Conservation (phyloP, 2,113 vertebrate genomes). For the Mustela lutreola region DNA sequence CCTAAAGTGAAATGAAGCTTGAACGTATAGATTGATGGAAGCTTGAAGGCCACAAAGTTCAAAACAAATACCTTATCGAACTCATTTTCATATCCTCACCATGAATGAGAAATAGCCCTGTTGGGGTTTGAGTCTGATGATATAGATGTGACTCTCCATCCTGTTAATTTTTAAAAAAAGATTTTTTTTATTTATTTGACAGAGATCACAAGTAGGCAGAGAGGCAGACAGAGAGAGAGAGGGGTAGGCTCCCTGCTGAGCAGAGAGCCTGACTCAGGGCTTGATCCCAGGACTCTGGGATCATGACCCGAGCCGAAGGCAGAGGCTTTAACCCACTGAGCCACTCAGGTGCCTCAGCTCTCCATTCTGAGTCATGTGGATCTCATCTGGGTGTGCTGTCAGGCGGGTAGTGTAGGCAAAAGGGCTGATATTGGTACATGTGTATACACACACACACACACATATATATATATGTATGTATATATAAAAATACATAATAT, state of each 20-base stretch:
- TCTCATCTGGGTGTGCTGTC: neutral
- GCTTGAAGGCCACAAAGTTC: slow-evolving; percentile 13
- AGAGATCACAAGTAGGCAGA: too few species aligned
- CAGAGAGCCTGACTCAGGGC: too few species aligned
- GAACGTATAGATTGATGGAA: slow-evolving; percentile 29
- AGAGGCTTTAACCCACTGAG: too few species aligned
- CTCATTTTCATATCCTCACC: neutral
- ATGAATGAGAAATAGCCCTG: neutral
- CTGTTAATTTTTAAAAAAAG: too few species aligned
- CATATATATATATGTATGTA: accelerated
- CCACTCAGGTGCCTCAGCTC: neutral
- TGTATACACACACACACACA: too few species aligned
- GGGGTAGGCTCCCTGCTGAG: too few species aligned
- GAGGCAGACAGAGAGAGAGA: too few species aligned
- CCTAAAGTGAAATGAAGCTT: slow-evolving; percentile 50
- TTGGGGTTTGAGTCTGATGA: neutral
- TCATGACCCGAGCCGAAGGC: too few species aligned
- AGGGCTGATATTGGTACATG: neutral
- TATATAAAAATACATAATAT: too few species aligned
- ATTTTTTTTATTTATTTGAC: too few species aligned
- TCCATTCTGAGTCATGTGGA: neutral
- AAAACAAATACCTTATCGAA: slow-evolving; percentile 24
- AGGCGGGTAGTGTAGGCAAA: neutral
- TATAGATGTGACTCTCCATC: neutral
- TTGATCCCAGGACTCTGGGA: too few species aligned